Evolutionary conservation across 2,888 invertebrate species (phyloP).

Genomic region (Microdon myrmicae): DNA sequence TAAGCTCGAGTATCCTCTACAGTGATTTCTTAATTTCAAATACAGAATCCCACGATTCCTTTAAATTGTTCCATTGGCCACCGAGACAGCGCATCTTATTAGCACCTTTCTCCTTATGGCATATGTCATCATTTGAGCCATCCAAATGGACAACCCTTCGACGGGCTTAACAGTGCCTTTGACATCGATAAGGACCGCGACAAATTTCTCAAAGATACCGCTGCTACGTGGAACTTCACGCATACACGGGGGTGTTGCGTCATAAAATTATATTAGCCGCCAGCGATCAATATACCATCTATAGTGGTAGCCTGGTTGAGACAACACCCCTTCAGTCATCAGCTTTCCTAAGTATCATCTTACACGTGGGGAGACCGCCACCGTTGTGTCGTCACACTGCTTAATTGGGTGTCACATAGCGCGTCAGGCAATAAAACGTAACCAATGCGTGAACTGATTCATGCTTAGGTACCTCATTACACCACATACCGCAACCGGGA

Average conservation of each 20-base stretch:
- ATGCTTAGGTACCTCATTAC: conserved; percentile 33
- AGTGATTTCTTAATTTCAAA: conserved; percentile 34
- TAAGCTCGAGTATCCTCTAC: too few species aligned
- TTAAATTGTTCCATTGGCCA: conserved; percentile 33
- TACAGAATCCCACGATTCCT: conserved; percentile 36
- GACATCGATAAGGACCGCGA: conserved; percentile 46
- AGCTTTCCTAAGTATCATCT: conserved; percentile 45
- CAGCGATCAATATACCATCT: too few species aligned
- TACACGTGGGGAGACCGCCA: conserved; percentile 36
- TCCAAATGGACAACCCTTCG: conserved; percentile 37
- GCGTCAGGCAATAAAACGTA: conserved; percentile 29
- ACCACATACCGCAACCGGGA: conserved; percentile 43
- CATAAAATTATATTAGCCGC: conserved; percentile 47
- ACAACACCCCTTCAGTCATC: conserved; percentile 39
- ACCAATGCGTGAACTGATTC: conserved; percentile 32
- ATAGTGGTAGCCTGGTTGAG: too few species aligned
- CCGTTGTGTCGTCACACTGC: conserved; percentile 28
- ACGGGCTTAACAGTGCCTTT: conserved; percentile 22
- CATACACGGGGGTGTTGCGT: conserved; percentile 34
- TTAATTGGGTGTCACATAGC: conserved; percentile 49
- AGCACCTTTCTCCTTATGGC: conserved; percentile 9
- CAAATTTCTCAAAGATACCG: conserved; percentile 44
- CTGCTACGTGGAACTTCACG: conserved; percentile 35
- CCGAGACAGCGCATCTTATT: conserved; percentile 14
- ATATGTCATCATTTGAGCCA: conserved; percentile 43